Evolutionary conservation across 92 coral and sea anemone species (phyloP), one percentile per base, ranked within the genome.

Genomic region (Phenganax marumi): DNA sequence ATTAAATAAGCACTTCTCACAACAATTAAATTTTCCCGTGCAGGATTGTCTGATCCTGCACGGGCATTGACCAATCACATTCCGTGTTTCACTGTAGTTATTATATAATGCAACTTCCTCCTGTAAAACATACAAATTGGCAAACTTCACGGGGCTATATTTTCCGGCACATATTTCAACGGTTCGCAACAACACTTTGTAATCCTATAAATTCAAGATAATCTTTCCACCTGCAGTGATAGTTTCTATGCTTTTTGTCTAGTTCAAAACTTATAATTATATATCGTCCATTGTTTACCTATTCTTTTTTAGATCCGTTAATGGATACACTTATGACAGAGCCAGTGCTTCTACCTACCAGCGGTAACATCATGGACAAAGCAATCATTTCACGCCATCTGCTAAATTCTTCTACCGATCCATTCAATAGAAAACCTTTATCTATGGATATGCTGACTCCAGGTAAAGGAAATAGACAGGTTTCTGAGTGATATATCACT

Each of bases 261-360:
- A 50, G 19, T 51, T 13, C 14, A 25, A 51, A 25, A 2, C 5
- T 69, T 8, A 48, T 69, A 26, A 69, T 46, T 3, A 25, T 1
- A 69, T n/a, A 33, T 33, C 5, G 43, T 33, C 43, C 43, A 33
- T 33, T 33, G 43, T 10, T 18, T 8, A 48, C 56, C 13, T 8
- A 17, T 52, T 8, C 17, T 22, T 53, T 16, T 51, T 48, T 87
- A 95, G 98, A 95, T 77, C 98, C 98, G 1, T 81, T 95, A 48
- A 95, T 95, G 98, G 93, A 88, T 87, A 95, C 98, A 0, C 87
- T 95, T 23, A 95, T 95, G 98, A 84, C 50, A 23, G 98, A 95
- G 57, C 98, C 98, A 19, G 98, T 95, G 74, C 84, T 92, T 71
- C 90, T 95, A 48, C 98, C 98, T 54, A 92, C 98, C 80, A 95